Conservation (phyloP, 1,140 invertebrate species). For the Oscheius sp. region DNA sequence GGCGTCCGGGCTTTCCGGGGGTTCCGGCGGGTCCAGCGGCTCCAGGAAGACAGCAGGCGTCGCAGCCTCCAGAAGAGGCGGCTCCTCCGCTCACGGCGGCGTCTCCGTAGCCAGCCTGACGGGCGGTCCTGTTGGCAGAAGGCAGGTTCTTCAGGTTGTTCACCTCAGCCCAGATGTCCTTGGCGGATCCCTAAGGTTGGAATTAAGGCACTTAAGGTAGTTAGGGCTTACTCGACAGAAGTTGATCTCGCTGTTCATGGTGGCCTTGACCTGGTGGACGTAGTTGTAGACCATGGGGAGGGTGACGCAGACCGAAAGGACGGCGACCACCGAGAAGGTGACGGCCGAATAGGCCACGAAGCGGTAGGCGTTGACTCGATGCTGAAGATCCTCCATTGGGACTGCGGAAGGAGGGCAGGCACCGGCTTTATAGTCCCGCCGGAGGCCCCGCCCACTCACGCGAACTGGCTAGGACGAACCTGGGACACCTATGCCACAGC, state of each 20-base stretch:
- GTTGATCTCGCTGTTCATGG: neutral
- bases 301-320: conserved; percentile 32
- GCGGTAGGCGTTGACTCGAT: conserved; percentile 38
- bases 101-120: conserved; percentile 44
- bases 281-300: conserved; percentile 35
- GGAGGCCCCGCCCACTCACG: no score
- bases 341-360: conserved; percentile 42
- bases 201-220: neutral
- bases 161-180: conserved; percentile 46
- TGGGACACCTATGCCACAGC: no score
- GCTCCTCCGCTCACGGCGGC: conserved; percentile 34
- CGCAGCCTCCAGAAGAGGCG: conserved; percentile 30
- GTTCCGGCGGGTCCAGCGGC: conserved; percentile 38
- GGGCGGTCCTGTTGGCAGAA: conserved; percentile 40
- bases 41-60: conserved; percentile 41
- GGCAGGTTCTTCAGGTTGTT: conserved; percentile 39
- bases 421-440: no score
- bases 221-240: neutral
- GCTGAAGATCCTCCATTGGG: conserved; percentile 32
- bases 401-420: no score
- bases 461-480: no score
- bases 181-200: conserved; percentile 39
- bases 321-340: conserved; percentile 38
- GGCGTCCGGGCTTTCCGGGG: conserved; percentile 41
- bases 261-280: neutral